Percentiles rank a stretch among this genome's conserved stretches.
Evolutionary conservation across 64 coral and sea anemone genomes (phyloP).

Genomic region (Platygyra sinensis): DNA sequence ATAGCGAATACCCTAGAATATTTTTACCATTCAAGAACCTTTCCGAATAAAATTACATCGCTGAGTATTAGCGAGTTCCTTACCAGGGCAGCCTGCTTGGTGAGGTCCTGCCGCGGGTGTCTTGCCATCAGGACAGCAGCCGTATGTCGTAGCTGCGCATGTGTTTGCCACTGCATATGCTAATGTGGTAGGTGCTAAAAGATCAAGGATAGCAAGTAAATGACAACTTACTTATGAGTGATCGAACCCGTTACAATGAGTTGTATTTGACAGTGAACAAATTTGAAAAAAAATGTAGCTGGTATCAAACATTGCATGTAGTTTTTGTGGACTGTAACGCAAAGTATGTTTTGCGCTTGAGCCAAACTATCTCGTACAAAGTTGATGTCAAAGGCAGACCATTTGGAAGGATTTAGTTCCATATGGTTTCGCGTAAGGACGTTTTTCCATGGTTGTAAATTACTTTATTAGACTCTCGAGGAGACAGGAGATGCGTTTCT

Average conservation of each 20-base stretch:
- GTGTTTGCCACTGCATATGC: conserved; percentile 41
- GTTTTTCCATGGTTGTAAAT: too few species aligned
- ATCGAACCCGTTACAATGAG: neutral
- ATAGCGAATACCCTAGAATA: too few species aligned
- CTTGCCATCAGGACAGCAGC: conserved; percentile 94
- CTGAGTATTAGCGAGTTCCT: neutral
- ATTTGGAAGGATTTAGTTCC: too few species aligned
- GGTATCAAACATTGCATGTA: neutral
- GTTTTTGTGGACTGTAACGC: neutral
- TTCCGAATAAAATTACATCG: neutral
- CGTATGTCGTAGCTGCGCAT: conserved; percentile 89
- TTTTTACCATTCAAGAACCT: too few species aligned
- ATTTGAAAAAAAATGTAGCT: too few species aligned
- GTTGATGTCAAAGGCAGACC: too few species aligned
- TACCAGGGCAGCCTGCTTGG: conserved; percentile 95
- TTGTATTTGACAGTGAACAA: too few species aligned
- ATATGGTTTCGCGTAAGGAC: too few species aligned
- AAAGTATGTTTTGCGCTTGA: too few species aligned
- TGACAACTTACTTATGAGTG: neutral
- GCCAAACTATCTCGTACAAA: too few species aligned
- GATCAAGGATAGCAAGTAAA: neutral
- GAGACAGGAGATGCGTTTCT: neutral
- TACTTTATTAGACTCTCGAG: too few species aligned
- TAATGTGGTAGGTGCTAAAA: conserved; percentile 41
- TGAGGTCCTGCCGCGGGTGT: conserved; percentile 83